Conservation (phyloP, 2,888 invertebrate species). For the Auanema freiburgensis region DNA sequence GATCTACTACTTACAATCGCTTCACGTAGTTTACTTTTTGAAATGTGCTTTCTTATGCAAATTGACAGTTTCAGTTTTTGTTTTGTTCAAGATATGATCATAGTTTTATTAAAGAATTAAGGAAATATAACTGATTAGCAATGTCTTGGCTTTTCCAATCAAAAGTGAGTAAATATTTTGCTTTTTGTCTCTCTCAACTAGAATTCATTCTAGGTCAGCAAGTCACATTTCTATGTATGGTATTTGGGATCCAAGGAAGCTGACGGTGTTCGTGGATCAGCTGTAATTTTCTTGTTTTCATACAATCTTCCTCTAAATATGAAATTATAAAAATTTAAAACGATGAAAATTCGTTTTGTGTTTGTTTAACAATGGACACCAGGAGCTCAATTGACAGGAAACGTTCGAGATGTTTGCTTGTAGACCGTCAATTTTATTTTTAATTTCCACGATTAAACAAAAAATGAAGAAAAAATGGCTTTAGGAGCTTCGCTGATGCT, state of each 20-base stretch:
- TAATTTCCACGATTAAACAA: too few species aligned
- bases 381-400: slow-evolving; percentile 73
- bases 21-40: too few species aligned
- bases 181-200: too few species aligned
- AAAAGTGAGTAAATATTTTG: slow-evolving; percentile 21
- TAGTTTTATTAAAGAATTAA: too few species aligned
- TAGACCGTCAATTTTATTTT: not conserved
- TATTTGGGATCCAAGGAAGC: slow-evolving; percentile 93
- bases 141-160: slow-evolving; percentile 48
- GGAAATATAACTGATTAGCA: not conserved
- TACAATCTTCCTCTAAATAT: slow-evolving; percentile 76
- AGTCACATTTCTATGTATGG: slow-evolving; percentile 69
- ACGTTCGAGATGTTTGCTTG: slow-evolving; percentile 6
- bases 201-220: slow-evolving; percentile 32
- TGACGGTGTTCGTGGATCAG: slow-evolving; percentile 80
- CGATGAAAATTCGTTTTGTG: slow-evolving; percentile 10
- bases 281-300: slow-evolving; percentile 16
- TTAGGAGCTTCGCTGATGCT: too few species aligned
- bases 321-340: slow-evolving; percentile 75
- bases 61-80: too few species aligned
- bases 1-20: too few species aligned
- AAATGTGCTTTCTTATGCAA: too few species aligned
- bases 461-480: too few species aligned
- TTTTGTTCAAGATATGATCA: too few species aligned
- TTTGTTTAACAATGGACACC: slow-evolving; percentile 68